phyloP scores from a whole-genome alignment of 2,888 invertebrate genomes.

The Aleiodes leptofemur region DNA sequence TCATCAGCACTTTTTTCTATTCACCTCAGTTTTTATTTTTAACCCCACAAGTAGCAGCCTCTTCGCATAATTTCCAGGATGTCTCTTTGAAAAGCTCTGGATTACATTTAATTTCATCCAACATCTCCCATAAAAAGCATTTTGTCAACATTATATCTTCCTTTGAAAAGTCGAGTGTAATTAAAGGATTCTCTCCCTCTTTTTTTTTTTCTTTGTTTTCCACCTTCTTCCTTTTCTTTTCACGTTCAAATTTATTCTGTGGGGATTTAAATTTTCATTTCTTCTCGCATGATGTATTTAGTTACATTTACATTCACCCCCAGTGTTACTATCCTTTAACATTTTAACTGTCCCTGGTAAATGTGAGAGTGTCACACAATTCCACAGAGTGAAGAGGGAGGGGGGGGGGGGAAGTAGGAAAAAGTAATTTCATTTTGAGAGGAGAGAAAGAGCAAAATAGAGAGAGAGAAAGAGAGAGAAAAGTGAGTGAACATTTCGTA shows the following conservation, averaged over 20 bases:
- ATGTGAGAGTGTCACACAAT: slow-evolving; percentile 27
- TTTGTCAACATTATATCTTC: too few relatives aligned
- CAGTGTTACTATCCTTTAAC: not conserved
- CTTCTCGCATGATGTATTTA: slow-evolving; percentile 8
- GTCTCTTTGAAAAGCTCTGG: too few relatives aligned
- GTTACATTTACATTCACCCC: slow-evolving; percentile 24
- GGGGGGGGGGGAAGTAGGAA: not conserved
- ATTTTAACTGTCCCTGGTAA: slow-evolving; percentile 17
- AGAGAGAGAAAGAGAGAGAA: too few relatives aligned
- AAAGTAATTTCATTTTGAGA: slow-evolving; percentile 42
- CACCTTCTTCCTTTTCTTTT: too few relatives aligned
- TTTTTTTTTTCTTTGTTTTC: too few relatives aligned
- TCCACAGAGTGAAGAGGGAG: too few relatives aligned
- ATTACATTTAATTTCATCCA: too few relatives aligned
- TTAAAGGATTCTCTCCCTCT: too few relatives aligned
- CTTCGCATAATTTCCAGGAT: too few relatives aligned
- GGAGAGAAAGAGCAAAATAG: not conserved
- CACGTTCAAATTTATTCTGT: too few relatives aligned
- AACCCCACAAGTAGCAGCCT: not conserved
- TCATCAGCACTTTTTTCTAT: not conserved
- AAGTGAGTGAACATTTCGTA: slow-evolving; percentile 18
- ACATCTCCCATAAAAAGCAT: too few relatives aligned
- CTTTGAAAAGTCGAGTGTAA: too few relatives aligned
- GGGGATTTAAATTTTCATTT: slow-evolving; percentile 16
- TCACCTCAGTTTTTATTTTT: not conserved